Evolutionary conservation across 2,113 vertebrate species (phyloP), one percentile per base, ranked within the genome.

Genomic region (Odontophorus gujanensis): DNA sequence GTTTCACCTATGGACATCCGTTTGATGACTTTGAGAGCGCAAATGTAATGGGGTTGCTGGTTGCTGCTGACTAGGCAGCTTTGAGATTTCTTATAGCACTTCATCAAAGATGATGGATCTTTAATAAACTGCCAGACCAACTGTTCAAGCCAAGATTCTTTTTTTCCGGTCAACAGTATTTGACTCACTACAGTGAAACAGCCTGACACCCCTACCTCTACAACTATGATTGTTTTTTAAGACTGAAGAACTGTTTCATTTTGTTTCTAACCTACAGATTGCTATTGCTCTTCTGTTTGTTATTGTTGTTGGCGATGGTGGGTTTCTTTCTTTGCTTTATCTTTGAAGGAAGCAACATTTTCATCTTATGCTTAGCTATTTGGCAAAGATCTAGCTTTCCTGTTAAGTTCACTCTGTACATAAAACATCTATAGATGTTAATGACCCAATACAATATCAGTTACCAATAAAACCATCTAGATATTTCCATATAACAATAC

Each of bases 1-100:
- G 19, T 40, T 45, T 82, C 55, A 53, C 1, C 13, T 1, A 1
- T 12, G 57, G 55, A 18, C 17, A 26, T 22, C 12, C 0, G 0
- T 57, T 51, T 28, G 26, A 45, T 20, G 47, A 68, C 28, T 76
- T 42, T 40, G n/a, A 48, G 63, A 15, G 5, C 32, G 26, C 5
- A 68, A 13, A 72, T 73, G 62, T 65, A 2, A 20, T 59, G 65
- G 28, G 11, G 6, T 40, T 85, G 16, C 20, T 62, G 2, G 36
- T 16, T 51, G 15, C n/a, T 80, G 55, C 30, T 28, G 47, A 38
- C 18, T 71, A 51, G 67, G 47, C 24, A 28, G 25, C 47, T 72
- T 73, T 65, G 58, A 11, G 9, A 2, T 22, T 87, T 85, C 79
- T 32, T 55, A 28, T 0, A 19, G 25, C 11, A 65, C 8, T 7